phyloP scores from a whole-genome alignment of 1,140 invertebrate species.

The Dendroctonus ponderosae region DNA sequence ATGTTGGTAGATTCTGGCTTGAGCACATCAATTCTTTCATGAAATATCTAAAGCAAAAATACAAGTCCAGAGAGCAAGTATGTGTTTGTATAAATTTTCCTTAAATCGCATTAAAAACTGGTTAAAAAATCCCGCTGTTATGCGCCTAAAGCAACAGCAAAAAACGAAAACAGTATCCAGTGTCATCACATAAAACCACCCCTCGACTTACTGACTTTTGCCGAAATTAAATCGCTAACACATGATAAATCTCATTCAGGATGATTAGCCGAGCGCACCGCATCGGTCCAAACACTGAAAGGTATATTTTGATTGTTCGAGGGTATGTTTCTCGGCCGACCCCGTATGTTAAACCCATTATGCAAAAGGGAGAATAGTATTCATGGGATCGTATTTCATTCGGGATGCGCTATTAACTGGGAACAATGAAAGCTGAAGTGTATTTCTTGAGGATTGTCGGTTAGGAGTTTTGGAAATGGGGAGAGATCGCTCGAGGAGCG shows the following conservation, averaged over 20 bases:
- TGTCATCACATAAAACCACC: too few species aligned
- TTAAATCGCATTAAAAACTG: too few species aligned
- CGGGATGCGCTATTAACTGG: constrained; percentile 8
- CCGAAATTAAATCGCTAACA: constrained; percentile 13
- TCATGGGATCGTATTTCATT: constrained; percentile 15
- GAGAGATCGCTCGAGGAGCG: neutral
- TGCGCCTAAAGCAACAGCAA: too few species aligned
- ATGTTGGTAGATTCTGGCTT: too few species aligned
- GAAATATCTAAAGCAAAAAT: too few species aligned
- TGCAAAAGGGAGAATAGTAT: neutral
- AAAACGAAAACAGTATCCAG: too few species aligned
- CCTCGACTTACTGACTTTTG: too few species aligned
- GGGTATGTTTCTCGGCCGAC: constrained; percentile 20
- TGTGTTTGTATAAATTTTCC: too few species aligned
- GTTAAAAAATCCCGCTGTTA: too few species aligned
- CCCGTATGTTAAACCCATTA: constrained; percentile 23
- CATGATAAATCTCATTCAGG: constrained; percentile 14
- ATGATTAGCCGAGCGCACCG: constrained; percentile 3
- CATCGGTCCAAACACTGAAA: constrained; percentile 6
- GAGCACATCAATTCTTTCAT: too few species aligned
- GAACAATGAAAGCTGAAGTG: constrained; percentile 5
- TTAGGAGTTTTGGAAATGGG: neutral
- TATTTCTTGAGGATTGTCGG: constrained; percentile 10
- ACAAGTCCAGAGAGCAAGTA: too few species aligned
- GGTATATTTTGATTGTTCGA: constrained; percentile 25